Evolutionary conservation across 2,888 invertebrate species (phyloP).

Genomic region (Calliopum simillimum): DNA sequence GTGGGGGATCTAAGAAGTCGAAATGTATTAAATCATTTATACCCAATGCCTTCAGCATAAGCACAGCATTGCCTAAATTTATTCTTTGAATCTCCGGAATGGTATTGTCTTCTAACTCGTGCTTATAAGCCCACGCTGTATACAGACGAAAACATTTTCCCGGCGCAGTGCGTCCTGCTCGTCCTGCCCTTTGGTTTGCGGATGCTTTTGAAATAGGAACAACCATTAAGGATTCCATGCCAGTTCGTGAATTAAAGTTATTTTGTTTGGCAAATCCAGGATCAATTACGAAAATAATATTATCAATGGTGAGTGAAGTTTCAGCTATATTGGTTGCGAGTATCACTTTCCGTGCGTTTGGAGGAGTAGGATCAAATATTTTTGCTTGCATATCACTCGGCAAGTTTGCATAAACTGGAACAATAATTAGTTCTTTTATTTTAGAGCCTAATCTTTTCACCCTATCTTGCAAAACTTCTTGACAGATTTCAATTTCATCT

Average conservation of each 20-base stretch:
- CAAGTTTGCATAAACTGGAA: conserved; percentile 97
- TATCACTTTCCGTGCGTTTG: conserved; percentile 95
- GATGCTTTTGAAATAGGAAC: conserved; percentile 99
- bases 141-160: conserved; percentile 99
- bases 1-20: conserved; percentile 98
- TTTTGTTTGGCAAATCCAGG: conserved; percentile 99
- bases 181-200: conserved; percentile 96
- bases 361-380: conserved; percentile 98
- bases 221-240: conserved; percentile 98
- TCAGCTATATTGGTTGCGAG: conserved; percentile 99
- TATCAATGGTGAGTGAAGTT: conserved; percentile 98
- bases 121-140: conserved; percentile 98
- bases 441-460: conserved; percentile 92
- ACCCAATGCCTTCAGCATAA: conserved; percentile 95
- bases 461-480: conserved; percentile 89
- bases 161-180: conserved; percentile 95
- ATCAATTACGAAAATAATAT: conserved; percentile 98
- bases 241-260: conserved; percentile 96
- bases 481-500: conserved; percentile 91
- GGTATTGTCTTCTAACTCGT: conserved; percentile 98
- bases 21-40: conserved; percentile 98
- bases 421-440: conserved; percentile 89
- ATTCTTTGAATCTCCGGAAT: conserved; percentile 99
- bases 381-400: conserved; percentile 99
- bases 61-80: conserved; percentile 94